These are phyloP conservation scores for Polymixis flavicincta DNA, from an alignment of 2,888 invertebrate species.

Conservation along the genomic window DNA sequence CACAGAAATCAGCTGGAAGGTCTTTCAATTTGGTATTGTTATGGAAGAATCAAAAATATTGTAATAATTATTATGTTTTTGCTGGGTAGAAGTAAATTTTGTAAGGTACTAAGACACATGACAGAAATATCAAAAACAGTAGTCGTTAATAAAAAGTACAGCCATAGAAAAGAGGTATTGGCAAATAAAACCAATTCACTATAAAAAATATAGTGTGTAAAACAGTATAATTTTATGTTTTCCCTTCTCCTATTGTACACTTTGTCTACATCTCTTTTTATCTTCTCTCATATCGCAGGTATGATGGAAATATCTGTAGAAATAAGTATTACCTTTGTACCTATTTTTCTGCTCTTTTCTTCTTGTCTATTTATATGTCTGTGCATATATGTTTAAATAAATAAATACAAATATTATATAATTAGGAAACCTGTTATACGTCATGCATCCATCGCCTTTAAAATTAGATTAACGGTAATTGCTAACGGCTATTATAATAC, in stretches of 20 bases:
- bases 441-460: conserved; percentile 10
- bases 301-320: too few relatives aligned
- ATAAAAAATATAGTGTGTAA: too few relatives aligned
- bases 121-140: neutral
- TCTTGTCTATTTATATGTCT: too few relatives aligned
- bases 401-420: neutral
- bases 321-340: too few relatives aligned
- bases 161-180: neutral
- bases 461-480: conserved; percentile 24
- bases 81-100: neutral
- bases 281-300: too few relatives aligned
- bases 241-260: too few relatives aligned
- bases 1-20: conserved; percentile 20
- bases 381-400: too few relatives aligned
- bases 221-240: too few relatives aligned
- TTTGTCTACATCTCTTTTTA: too few relatives aligned
- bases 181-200: neutral
- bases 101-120: neutral
- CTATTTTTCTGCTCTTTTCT: too few relatives aligned
- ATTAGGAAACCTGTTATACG: neutral
- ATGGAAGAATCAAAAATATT: neutral
- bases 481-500: conserved; percentile 19
- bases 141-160: neutral
- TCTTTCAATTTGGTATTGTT: conserved; percentile 14
- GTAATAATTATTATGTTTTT: neutral